A percentile compares a stretch with the other conserved stretches of the same genome.
These are phyloP conservation scores for Melanargia galathea DNA, from an alignment of 2,888 invertebrate species.

Conservation along the genomic window DNA sequence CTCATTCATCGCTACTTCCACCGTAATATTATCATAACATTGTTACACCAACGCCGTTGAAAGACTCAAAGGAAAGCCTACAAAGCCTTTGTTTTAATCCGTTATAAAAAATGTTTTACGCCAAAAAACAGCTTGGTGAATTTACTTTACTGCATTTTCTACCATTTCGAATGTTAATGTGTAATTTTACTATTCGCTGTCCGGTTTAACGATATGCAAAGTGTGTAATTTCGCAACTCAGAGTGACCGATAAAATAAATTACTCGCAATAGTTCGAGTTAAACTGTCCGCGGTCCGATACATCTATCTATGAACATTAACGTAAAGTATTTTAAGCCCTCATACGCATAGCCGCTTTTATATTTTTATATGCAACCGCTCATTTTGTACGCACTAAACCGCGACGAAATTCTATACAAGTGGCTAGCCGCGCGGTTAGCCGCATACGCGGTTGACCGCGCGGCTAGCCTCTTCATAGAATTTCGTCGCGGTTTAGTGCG, in stretches of 20 bases:
- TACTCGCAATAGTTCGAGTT: not conserved
- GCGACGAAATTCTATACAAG: too few relatives aligned
- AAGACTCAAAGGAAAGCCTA: not conserved
- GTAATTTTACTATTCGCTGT: slow-evolving; percentile 4
- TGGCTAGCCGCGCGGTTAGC: too few relatives aligned
- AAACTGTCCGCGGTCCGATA: not conserved
- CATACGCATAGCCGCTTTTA: too few relatives aligned
- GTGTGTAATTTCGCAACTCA: not conserved
- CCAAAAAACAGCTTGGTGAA: not conserved
- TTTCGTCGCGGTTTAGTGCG: too few relatives aligned
- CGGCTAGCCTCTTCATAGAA: too few relatives aligned
- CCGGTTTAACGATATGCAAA: slow-evolving; percentile 3
- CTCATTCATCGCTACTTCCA: not conserved
- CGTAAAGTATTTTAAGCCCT: too few relatives aligned
- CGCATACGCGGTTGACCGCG: too few relatives aligned
- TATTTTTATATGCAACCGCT: too few relatives aligned
- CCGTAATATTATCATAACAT: not conserved
- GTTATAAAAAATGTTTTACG: not conserved
- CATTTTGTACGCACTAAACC: too few relatives aligned
- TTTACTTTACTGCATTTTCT: slow-evolving; percentile 10
- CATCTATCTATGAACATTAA: too few relatives aligned
- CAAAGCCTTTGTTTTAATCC: not conserved
- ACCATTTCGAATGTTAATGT: slow-evolving; percentile 10
- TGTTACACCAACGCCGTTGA: not conserved
- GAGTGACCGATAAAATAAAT: not conserved